phyloP scores from a whole-genome alignment of 2,113 vertebrate species.

The Mastomys natalensis region DNA sequence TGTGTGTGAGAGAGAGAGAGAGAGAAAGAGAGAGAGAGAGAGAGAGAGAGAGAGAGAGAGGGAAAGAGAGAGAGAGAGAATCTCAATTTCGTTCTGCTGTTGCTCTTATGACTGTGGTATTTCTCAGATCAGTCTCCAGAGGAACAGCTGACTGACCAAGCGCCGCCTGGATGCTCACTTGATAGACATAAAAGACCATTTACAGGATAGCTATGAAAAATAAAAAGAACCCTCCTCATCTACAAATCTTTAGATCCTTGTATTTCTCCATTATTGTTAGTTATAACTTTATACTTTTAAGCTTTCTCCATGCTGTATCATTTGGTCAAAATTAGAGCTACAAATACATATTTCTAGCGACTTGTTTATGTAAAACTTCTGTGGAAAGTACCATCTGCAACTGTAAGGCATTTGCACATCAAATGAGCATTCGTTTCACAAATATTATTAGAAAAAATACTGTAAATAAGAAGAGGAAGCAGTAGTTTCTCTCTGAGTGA shows the following conservation, averaged over 20 bases:
- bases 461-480: background rate
- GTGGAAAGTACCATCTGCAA: background rate
- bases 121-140: background rate
- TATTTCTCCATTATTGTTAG: background rate
- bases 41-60: background rate
- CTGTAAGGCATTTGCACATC: background rate
- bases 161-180: background rate
- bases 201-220: background rate
- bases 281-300: background rate
- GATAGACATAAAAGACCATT: background rate
- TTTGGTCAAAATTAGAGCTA: slow-evolving; percentile 34
- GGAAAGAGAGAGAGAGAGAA: background rate
- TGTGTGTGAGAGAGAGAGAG: background rate
- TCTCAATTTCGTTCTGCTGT: background rate
- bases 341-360: background rate
- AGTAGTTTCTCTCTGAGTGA: background rate
- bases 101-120: background rate
- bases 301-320: background rate
- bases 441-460: background rate
- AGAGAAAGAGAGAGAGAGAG: background rate
- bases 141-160: background rate
- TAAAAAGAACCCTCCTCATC: background rate
- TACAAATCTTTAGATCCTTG: background rate
- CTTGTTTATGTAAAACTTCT: background rate
- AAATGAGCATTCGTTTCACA: background rate